phyloP scores from a whole-genome alignment of 2,113 vertebrate species.

The Alectura lathami region DNA sequence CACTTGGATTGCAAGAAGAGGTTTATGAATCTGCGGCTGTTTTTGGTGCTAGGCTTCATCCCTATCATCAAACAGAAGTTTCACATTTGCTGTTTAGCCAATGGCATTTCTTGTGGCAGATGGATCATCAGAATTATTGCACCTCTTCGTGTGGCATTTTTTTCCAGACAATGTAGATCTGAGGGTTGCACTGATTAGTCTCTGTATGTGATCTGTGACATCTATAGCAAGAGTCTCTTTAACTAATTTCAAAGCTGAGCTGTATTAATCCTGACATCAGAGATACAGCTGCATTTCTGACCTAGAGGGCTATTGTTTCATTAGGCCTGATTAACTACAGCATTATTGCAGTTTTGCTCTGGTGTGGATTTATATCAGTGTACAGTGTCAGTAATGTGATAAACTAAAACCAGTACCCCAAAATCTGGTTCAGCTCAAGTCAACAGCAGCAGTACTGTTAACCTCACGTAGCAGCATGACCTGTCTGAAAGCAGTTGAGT shows the following conservation, averaged over 20 bases:
- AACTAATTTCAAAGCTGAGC: constrained; percentile 8
- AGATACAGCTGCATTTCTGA: constrained; percentile 48
- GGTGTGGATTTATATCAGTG: constrained; percentile 14
- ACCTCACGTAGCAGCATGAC: neutral
- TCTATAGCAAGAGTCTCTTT: neutral
- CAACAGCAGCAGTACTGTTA: neutral
- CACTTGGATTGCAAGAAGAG: neutral
- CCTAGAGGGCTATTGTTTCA: constrained; percentile 16
- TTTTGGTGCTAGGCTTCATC: neutral
- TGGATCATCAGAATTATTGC: neutral
- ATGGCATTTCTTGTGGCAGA: neutral
- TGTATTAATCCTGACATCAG: neutral
- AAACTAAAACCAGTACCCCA: neutral
- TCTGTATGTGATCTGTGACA: neutral
- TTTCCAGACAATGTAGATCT: neutral
- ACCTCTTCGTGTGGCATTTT: neutral
- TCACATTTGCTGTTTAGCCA: neutral
- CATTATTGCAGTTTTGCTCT: neutral
- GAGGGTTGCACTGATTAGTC: neutral
- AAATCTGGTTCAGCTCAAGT: constrained; percentile 25
- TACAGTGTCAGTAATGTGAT: neutral
- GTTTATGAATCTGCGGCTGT: neutral
- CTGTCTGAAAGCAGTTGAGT: neutral
- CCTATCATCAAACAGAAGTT: neutral
- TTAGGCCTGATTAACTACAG: constrained; percentile 35